phyloP scores from a whole-genome alignment of 2,888 invertebrate genomes.

The Melanargia galathea region DNA sequence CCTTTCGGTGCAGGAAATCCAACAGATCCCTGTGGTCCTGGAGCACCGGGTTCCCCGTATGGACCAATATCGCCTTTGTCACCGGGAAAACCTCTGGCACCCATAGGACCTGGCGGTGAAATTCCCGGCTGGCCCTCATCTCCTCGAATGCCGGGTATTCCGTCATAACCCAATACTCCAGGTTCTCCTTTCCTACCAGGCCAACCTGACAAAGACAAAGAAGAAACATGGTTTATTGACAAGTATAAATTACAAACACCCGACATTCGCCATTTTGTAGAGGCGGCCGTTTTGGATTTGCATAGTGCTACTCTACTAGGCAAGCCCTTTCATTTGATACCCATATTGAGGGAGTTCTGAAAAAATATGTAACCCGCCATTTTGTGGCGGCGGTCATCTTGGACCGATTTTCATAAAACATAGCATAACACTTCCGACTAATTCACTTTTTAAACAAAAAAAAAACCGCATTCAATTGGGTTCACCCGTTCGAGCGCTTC shows the following conservation, averaged over 20 bases:
- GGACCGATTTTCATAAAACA: too few relatives aligned
- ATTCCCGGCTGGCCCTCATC: slow-evolving; percentile 66
- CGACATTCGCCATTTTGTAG: too few relatives aligned
- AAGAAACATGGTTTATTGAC: not conserved
- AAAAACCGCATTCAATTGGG: too few relatives aligned
- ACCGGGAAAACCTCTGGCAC: slow-evolving; percentile 86
- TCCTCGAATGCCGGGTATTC: slow-evolving; percentile 61
- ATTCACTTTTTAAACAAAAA: too few relatives aligned
- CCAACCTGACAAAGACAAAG: slow-evolving; percentile 46
- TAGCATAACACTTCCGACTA: too few relatives aligned
- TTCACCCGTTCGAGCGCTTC: too few relatives aligned
- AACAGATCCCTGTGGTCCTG: slow-evolving; percentile 76
- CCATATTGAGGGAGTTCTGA: too few relatives aligned
- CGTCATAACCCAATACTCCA: slow-evolving; percentile 65
- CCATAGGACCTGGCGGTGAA: slow-evolving; percentile 65
- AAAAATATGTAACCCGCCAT: too few relatives aligned
- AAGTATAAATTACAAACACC: not conserved
- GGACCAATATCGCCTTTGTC: slow-evolving; percentile 84
- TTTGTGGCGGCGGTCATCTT: too few relatives aligned
- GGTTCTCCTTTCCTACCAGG: slow-evolving; percentile 58
- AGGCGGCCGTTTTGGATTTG: too few relatives aligned
- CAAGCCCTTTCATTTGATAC: too few relatives aligned
- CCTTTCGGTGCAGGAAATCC: slow-evolving; percentile 85
- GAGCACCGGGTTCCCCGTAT: slow-evolving; percentile 82
- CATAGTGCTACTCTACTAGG: too few relatives aligned